These are phyloP conservation scores for Watsonalla binaria DNA, from an alignment of 2,888 invertebrate genomes.

Conservation along the genomic window DNA sequence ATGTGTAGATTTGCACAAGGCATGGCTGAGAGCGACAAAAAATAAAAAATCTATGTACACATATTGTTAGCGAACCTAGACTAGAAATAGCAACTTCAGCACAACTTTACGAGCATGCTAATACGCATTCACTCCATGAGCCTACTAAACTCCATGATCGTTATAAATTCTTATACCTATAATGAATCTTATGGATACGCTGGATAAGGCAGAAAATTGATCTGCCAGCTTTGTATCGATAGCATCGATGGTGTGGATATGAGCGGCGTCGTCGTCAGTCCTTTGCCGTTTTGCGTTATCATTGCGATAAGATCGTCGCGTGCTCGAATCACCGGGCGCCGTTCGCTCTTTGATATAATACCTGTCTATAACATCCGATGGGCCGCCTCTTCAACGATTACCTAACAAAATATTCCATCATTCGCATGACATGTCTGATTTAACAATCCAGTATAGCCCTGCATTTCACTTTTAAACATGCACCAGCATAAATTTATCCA, in stretches of 20 bases:
- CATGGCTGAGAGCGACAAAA: background rate
- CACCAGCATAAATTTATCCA: background rate
- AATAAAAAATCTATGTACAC: too few species aligned
- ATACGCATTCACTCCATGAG: background rate
- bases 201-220: slow-evolving; percentile 19
- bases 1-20: background rate
- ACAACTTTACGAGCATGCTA: background rate
- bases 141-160: background rate
- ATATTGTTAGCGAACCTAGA: background rate
- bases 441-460: background rate
- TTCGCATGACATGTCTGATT: slow-evolving; percentile 3
- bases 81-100: too few species aligned
- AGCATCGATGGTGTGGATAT: slow-evolving; percentile 12
- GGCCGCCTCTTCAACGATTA: slow-evolving; percentile 15
- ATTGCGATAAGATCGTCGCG: slow-evolving; percentile 54
- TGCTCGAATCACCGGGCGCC: slow-evolving; percentile 29
- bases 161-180: background rate
- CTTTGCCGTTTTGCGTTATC: slow-evolving; percentile 45
- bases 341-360: slow-evolving; percentile 33
- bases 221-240: slow-evolving; percentile 13
- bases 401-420: slow-evolving; percentile 10
- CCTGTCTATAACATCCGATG: slow-evolving; percentile 35
- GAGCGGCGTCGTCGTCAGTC: slow-evolving; percentile 21
- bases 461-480: background rate
- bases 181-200: background rate